phyloP scores from a whole-genome alignment of 2,797 vertebrate species.

The Clarias pachynema region DNA sequence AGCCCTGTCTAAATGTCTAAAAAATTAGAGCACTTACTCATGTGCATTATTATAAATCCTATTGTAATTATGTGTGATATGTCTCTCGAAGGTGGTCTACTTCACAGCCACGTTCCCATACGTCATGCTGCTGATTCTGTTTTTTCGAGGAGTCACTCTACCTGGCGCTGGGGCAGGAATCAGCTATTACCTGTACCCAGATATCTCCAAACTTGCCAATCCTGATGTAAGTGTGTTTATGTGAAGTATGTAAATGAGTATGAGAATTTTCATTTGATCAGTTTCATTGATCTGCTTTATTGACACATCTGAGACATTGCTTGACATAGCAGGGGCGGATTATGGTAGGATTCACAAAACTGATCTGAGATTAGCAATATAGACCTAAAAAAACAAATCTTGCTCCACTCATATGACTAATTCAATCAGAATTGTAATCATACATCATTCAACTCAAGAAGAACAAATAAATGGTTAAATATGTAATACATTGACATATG shows the following conservation, averaged over 20 bases:
- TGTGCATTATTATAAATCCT: neutral
- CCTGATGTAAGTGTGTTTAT: slow-evolving; percentile 72
- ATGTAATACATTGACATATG: neutral
- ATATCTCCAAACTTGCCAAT: slow-evolving; percentile 73
- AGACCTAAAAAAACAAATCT: neutral
- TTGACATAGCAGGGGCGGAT: neutral
- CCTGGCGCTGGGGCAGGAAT: slow-evolving; percentile 85
- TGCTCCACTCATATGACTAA: neutral
- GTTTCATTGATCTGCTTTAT: neutral
- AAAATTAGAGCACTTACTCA: no score
- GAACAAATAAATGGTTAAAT: neutral
- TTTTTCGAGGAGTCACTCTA: slow-evolving; percentile 85
- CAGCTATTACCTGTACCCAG: slow-evolving; percentile 81
- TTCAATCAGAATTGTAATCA: neutral
- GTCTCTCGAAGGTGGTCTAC: slow-evolving; percentile 84
- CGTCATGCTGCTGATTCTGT: slow-evolving; percentile 84
- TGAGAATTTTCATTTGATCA: neutral
- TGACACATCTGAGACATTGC: neutral
- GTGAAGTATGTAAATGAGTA: neutral
- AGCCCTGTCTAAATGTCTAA: neutral
- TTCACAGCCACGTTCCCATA: slow-evolving; percentile 92
- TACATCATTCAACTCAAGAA: neutral
- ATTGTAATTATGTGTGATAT: slow-evolving; percentile 7
- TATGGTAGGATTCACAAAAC: neutral
- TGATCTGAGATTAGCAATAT: neutral